Evolutionary conservation across 2,888 invertebrate species (phyloP).

Genomic region (Anoncus sp.): DNA sequence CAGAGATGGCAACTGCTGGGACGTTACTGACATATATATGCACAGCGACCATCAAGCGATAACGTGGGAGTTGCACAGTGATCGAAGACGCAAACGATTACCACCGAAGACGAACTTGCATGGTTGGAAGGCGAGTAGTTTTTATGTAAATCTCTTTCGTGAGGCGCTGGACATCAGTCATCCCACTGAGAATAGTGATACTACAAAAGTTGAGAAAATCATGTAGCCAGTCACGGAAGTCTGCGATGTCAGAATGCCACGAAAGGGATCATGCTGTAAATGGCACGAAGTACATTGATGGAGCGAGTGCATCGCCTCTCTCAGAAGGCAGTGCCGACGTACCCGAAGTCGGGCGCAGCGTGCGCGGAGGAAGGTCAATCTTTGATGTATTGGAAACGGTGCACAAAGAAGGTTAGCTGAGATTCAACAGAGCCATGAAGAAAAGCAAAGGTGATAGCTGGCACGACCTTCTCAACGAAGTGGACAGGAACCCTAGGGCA

Average conservation of each 20-base stretch:
- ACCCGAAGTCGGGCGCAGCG: constrained; percentile 45
- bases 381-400: constrained; percentile 26
- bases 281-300: constrained; percentile 57
- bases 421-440: constrained; percentile 47
- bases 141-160: constrained; percentile 32
- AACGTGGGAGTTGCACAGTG: constrained; percentile 36
- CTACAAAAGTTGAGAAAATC: constrained; percentile 14
- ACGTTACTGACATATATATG: constrained; percentile 59
- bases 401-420: constrained; percentile 27
- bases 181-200: not conserved
- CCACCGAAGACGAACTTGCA: constrained; percentile 25
- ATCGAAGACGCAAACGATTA: not conserved
- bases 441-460: constrained; percentile 26
- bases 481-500: constrained; percentile 55
- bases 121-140: constrained; percentile 40
- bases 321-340: constrained; percentile 39
- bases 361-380: constrained; percentile 16
- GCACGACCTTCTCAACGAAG: constrained; percentile 48
- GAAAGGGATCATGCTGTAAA: constrained; percentile 27
- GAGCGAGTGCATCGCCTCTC: constrained; percentile 39
- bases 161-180: constrained; percentile 29
- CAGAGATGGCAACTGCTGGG: constrained; percentile 58
- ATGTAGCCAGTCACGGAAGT: constrained; percentile 41
- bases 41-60: constrained; percentile 63
- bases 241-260: constrained; percentile 51